phyloP scores from a whole-genome alignment of 2,797 vertebrate species.

The Furcifer pardalis region DNA sequence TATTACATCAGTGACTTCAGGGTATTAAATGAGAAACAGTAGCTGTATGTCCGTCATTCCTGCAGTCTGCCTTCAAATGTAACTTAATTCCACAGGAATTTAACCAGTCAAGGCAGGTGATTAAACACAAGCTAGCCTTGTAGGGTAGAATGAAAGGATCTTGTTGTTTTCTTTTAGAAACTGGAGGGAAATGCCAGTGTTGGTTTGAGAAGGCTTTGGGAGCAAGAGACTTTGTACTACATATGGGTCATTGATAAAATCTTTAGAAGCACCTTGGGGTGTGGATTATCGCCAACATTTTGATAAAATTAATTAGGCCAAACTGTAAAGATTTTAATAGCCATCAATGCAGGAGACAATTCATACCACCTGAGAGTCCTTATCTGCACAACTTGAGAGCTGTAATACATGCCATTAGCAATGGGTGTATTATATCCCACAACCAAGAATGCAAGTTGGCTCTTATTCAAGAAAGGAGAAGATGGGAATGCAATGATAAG shows the following conservation, averaged over 20 bases:
- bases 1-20: not conserved
- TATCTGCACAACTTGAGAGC: not conserved
- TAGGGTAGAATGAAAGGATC: conserved; percentile 2
- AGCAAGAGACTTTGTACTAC: not conserved
- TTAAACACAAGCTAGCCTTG: conserved; percentile 21
- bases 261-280: conserved; percentile 23
- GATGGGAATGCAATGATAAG: not conserved
- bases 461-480: not conserved
- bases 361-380: conserved; percentile 22
- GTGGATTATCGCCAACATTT: conserved; percentile 19
- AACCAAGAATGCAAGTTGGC: not conserved
- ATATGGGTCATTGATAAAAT: conserved; percentile 3
- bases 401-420: not conserved
- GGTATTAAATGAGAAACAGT: conserved; percentile 8
- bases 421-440: not conserved
- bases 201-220: not conserved
- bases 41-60: not conserved
- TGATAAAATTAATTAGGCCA: conserved; percentile 13
- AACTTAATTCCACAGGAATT: conserved; percentile 13
- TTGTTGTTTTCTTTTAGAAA: conserved; percentile 23
- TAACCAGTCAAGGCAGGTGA: not conserved
- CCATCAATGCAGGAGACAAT: not conserved
- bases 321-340: conserved; percentile 38
- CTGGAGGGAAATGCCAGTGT: not conserved
- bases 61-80: not conserved